phyloP scores from a whole-genome alignment of 2,888 invertebrate species.

The Andrena dorsata region DNA sequence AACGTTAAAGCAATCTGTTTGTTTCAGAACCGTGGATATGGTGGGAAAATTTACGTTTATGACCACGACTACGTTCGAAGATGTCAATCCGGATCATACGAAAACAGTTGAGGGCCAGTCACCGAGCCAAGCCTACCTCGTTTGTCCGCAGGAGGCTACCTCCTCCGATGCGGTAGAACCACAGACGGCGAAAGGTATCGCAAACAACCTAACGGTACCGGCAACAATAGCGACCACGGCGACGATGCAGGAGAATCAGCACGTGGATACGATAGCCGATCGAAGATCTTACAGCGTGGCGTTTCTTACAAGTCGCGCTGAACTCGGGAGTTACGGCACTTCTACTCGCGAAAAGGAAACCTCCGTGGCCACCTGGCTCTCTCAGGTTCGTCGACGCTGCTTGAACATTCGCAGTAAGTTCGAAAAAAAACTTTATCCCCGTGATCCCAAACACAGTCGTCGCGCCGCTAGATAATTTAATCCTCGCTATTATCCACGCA shows the following conservation, averaged over 20 bases:
- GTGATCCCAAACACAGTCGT: not conserved
- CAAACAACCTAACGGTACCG: not conserved
- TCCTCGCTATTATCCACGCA: too few relatives aligned
- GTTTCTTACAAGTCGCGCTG: constrained; percentile 38
- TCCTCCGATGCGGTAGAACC: not conserved
- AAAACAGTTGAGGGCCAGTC: not conserved
- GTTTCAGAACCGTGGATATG: constrained; percentile 64
- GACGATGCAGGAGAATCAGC: not conserved
- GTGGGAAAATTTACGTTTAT: constrained; percentile 35
- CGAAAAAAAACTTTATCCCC: not conserved
- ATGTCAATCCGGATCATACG: constrained; percentile 29
- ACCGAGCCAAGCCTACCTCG: not conserved
- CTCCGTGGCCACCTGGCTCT: constrained; percentile 48
- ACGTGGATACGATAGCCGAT: not conserved
- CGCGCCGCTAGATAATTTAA: too few relatives aligned
- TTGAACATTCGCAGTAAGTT: constrained; percentile 64
- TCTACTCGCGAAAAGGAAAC: not conserved
- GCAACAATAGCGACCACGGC: not conserved
- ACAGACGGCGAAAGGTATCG: not conserved
- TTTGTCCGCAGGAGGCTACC: not conserved
- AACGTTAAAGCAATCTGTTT: constrained; percentile 11
- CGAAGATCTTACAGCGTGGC: constrained; percentile 26
- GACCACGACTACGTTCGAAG: constrained; percentile 36
- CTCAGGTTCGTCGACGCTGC: constrained; percentile 43
- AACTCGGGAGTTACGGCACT: constrained; percentile 45